These are phyloP conservation scores for Cranoglanis bouderius DNA, from an alignment of 2,113 vertebrate genomes.

Conservation along the genomic window DNA sequence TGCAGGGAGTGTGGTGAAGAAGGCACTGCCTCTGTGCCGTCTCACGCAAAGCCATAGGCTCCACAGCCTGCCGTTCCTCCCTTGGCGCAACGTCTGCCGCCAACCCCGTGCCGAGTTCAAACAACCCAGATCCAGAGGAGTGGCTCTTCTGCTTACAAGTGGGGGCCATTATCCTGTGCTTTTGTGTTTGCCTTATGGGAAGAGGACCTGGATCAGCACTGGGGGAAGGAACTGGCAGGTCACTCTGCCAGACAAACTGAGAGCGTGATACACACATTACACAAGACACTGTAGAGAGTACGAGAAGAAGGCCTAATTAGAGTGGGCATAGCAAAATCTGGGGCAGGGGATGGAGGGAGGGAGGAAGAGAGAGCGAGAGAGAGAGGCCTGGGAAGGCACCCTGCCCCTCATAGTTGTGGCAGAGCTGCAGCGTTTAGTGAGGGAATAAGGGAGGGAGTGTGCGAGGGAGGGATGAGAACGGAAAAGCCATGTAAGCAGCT, in stretches of 20 bases:
- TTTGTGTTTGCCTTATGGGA: constrained; percentile 78
- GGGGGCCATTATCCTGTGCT: constrained; percentile 71
- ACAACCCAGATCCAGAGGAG: constrained; percentile 65
- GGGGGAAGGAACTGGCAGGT: constrained; percentile 72
- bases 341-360: constrained; percentile 42
- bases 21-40: constrained; percentile 58
- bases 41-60: constrained; percentile 44
- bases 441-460: constrained; percentile 26
- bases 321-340: constrained; percentile 82
- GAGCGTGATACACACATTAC: constrained; percentile 83
- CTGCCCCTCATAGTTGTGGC: constrained; percentile 68
- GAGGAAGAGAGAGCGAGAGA: neutral
- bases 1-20: constrained; percentile 19
- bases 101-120: constrained; percentile 71
- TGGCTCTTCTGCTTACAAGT: constrained; percentile 71
- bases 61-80: constrained; percentile 16
- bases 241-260: constrained; percentile 82
- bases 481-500: constrained; percentile 70
- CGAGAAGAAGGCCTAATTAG: constrained; percentile 86
- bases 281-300: constrained; percentile 87
- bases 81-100: constrained; percentile 64
- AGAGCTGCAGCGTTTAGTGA: constrained; percentile 58
- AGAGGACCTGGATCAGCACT: constrained; percentile 74
- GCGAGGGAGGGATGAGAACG: constrained; percentile 55
- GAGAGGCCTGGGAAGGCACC: constrained; percentile 74